These are phyloP conservation scores for Thamnophis elegans DNA, from an alignment of 2,797 vertebrate species.

Conservation along the genomic window DNA sequence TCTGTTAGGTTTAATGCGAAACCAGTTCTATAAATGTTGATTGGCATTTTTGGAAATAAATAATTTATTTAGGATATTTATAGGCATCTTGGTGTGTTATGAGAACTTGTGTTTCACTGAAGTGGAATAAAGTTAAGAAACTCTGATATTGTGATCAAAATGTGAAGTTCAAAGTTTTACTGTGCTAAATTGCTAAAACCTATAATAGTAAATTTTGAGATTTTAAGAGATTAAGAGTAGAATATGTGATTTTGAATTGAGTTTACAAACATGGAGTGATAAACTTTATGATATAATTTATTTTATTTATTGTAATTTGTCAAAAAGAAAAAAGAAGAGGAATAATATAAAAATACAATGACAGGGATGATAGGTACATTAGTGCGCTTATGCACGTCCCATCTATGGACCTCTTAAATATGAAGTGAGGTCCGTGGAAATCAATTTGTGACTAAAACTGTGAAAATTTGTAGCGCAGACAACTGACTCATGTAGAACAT, in stretches of 20 bases:
- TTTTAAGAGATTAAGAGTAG: background rate
- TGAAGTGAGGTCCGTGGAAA: no score
- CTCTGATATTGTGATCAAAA: background rate
- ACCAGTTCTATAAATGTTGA: background rate
- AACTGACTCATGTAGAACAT: no score
- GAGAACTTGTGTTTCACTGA: background rate
- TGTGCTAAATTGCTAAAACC: background rate
- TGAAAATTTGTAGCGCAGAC: no score
- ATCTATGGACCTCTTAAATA: no score
- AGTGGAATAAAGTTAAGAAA: background rate
- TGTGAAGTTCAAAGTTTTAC: background rate
- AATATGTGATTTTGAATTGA: background rate
- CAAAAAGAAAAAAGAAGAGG: no score
- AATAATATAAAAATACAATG: no score
- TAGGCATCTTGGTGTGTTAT: background rate
- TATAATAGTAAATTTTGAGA: background rate
- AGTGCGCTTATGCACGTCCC: no score
- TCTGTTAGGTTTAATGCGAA: background rate
- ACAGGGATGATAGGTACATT: no score
- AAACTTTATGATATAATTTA: background rate
- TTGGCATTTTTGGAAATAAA: background rate
- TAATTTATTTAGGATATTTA: background rate
- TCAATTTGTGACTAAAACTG: no score
- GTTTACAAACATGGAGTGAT: background rate
- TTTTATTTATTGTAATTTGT: no score